Base-by-base conservation (phyloP, 1,140 invertebrate species). In the Drosophila ficusphila region DNA sequence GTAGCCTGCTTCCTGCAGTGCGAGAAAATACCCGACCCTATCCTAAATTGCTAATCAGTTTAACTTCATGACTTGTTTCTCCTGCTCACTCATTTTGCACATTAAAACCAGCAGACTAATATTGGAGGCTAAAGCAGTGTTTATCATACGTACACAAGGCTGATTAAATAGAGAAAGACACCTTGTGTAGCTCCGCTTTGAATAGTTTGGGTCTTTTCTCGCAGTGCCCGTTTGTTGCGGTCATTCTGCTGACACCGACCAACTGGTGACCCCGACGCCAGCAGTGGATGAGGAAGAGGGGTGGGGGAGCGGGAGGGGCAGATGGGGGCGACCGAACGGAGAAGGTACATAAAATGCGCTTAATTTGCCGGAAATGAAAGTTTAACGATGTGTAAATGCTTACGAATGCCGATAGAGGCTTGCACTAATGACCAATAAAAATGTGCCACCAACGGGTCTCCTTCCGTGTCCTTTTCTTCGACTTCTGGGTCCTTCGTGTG, bases 311-410 rank as follows among this genome's bases (percentile, higher is more conserved):
- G 1, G 9, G 19, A 11, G 2, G 18, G 19, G 12, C 8, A 11
- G 31, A 56, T 61, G 33, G 33, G 49, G 61, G 46, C 36, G 41
- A 21, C 21, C 53, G 33, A 49, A 53, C 48, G 39, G 36, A 60
- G 82, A 58, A 65, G 68, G 73, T 75, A 88, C 64, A 88, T 82
- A 88, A 86, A 88, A 88, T 88, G 82, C 78, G 82, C 82, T 88
- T 88, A 88, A 88, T 88, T 88, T 89, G 82, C 82, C 82, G 82
- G 82, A 88, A 88, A 88, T 88, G 82, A 88, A 88, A 89, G 82
- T 88, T 88, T 89, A 88, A 88, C 82, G 82, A 88, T 89, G 82
- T 88, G 82, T 88, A 88, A 88, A 88, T 88, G 82, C 82, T 88
- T 88, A 88, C 82, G 83, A 89, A 88, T 82, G 78, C 83, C 83